A percentile compares a stretch with the other conserved stretches of the same genome.
phyloP scores from a whole-genome alignment of 30 jellyfish, hydroid and myxozoan species.

The Aurelia aurita region DNA sequence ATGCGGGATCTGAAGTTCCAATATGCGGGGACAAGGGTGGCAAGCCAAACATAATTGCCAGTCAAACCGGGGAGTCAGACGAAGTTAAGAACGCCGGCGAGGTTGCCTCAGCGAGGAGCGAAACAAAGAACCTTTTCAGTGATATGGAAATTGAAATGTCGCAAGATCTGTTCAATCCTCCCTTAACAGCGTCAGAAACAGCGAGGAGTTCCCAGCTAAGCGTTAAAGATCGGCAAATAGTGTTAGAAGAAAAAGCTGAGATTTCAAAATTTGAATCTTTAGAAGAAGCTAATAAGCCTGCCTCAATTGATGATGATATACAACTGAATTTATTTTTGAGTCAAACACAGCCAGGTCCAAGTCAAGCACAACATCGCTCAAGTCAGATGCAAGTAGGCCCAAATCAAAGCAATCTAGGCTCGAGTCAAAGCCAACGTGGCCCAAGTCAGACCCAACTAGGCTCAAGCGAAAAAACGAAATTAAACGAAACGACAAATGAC shows the following conservation, averaged over 20 bases:
- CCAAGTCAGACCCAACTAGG: not conserved
- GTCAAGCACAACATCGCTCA: not conserved
- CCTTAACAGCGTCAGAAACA: constrained; percentile 13
- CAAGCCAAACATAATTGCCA: not conserved
- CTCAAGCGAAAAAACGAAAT: not conserved
- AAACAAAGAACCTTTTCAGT: not conserved
- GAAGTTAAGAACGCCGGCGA: no score
- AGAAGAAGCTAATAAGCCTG: not conserved
- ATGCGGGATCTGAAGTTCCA: no score
- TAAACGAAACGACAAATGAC: not conserved
- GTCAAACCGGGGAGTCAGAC: no score
- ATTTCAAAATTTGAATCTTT: not conserved
- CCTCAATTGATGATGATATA: not conserved
- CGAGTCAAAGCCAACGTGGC: not conserved
- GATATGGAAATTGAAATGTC: constrained; percentile 59
- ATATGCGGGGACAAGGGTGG: not conserved
- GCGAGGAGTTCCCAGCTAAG: not conserved
- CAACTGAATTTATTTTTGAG: constrained; percentile 33
- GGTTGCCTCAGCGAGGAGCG: not conserved
- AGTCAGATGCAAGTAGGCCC: not conserved
- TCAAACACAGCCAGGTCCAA: constrained; percentile 39
- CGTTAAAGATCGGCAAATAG: not conserved
- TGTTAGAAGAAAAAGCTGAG: not conserved
- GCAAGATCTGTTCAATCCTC: constrained; percentile 48
- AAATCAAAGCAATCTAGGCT: not conserved